phyloP scores from a whole-genome alignment of 2,797 vertebrate genomes.

The Diceros bicornis region DNA sequence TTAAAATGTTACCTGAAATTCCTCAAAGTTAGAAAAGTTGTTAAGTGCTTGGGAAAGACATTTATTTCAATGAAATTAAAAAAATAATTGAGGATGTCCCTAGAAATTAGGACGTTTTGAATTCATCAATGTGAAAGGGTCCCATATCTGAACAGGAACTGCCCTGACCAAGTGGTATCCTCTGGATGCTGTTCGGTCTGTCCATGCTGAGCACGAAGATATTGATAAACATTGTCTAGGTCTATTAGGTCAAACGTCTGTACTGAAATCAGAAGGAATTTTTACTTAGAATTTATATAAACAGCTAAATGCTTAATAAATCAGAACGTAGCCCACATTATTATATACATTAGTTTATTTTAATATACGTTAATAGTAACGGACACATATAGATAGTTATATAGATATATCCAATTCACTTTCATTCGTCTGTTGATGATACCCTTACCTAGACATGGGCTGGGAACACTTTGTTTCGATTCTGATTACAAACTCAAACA shows the following conservation, averaged over 20 bases:
- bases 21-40: background rate
- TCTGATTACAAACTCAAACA: background rate
- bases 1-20: constrained; percentile 2
- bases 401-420: background rate
- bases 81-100: background rate
- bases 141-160: background rate
- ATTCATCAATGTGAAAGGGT: background rate
- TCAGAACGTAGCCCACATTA: background rate
- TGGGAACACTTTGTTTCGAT: background rate
- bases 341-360: background rate
- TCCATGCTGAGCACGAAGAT: background rate
- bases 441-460: background rate
- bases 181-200: background rate
- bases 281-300: constrained; percentile 12
- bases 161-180: background rate
- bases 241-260: background rate
- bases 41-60: background rate
- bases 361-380: background rate
- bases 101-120: background rate
- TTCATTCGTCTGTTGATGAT: background rate
- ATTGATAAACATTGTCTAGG: background rate
- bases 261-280: constrained; percentile 13
- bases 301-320: background rate
- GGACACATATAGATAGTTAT: background rate
- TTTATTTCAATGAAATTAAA: background rate